These are phyloP conservation scores for Scomberomorus guttatus DNA, from an alignment of 2,797 vertebrate genomes.

Conservation along the genomic window DNA sequence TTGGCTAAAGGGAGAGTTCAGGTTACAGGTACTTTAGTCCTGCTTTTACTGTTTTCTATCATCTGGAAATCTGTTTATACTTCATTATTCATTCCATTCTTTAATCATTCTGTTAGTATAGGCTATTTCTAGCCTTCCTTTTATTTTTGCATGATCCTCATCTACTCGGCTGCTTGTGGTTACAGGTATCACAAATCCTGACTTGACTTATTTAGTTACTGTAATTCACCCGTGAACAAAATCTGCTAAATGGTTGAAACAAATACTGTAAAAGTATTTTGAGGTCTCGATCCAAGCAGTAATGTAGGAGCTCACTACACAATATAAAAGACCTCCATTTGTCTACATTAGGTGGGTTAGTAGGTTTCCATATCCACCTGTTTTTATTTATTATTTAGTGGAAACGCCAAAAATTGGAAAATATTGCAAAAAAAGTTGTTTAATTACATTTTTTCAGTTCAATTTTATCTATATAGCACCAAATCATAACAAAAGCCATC, in stretches of 20 bases:
- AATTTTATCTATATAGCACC: too few relatives aligned
- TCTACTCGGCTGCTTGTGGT: neutral
- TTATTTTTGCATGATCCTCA: neutral
- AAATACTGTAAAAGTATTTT: neutral
- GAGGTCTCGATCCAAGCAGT: neutral
- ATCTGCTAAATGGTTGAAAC: neutral
- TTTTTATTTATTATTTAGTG: too few relatives aligned
- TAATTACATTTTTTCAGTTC: too few relatives aligned
- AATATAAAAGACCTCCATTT: neutral
- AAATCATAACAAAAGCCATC: too few relatives aligned
- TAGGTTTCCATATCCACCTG: too few relatives aligned
- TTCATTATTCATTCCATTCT: too few relatives aligned
- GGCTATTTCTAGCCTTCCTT: neutral
- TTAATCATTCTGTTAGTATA: neutral
- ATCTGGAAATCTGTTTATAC: neutral
- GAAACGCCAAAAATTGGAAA: too few relatives aligned
- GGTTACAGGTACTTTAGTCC: constrained; percentile 16
- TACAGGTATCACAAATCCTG: constrained; percentile 5
- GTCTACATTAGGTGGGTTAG: too few relatives aligned
- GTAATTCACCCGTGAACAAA: neutral
- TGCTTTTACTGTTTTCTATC: neutral
- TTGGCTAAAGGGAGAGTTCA: constrained; percentile 51
- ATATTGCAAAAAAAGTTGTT: too few relatives aligned
- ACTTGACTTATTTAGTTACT: neutral
- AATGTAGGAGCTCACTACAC: neutral